Evolutionary conservation across 2,888 invertebrate species (phyloP), one percentile per base, ranked within the genome.

Genomic region (Geotrupes spiniger): DNA sequence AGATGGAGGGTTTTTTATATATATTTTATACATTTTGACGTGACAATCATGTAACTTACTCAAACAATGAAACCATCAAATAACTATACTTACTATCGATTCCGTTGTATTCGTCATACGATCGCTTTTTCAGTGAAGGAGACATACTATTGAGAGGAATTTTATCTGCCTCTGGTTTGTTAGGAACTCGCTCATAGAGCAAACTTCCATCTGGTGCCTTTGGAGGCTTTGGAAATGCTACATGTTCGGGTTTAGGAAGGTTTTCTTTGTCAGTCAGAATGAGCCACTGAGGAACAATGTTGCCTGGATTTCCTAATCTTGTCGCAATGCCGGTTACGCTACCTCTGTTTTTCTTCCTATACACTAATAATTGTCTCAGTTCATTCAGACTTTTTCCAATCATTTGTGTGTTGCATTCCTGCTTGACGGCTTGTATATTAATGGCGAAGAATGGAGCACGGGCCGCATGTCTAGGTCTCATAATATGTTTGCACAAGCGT

Each of bases 181-280:
- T 91, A 57, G 88, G 83, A 63, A 92, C 85, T 64, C 89, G 82
- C 70, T 92, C 92, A 72, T 92, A 92, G 60, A 92, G 70, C 57
- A 93, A 77, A 73, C 91, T 91, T 62, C 92, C 93, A 72, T 93
- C 89, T 52, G 89, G 87, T 50, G 88, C 92, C 74, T 91, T 92
- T 38, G 92, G 92, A 57, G 93, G 93, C 73, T 90, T 89, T 44
- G 93, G 93, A 76, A 91, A 94, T 64, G 88, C 89, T 59, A 89
- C 83, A 68, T 85, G 83, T 60, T 83, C 83, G 27, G 91, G 90
- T 74, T 81, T 81, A 56, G 92, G 92, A 76, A 92, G 81, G 75
- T 84, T 81, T 63, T 83, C 83, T 54, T 82, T 81, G 57, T 86
- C 84, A 51, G 88, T 88, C 48, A 88, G 79, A 56, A 81, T 76